A percentile compares a stretch with the other conserved stretches of the same genome.
Evolutionary conservation across 64 coral and sea anemone genomes (phyloP).

Genomic region (Anthopleura sola): DNA sequence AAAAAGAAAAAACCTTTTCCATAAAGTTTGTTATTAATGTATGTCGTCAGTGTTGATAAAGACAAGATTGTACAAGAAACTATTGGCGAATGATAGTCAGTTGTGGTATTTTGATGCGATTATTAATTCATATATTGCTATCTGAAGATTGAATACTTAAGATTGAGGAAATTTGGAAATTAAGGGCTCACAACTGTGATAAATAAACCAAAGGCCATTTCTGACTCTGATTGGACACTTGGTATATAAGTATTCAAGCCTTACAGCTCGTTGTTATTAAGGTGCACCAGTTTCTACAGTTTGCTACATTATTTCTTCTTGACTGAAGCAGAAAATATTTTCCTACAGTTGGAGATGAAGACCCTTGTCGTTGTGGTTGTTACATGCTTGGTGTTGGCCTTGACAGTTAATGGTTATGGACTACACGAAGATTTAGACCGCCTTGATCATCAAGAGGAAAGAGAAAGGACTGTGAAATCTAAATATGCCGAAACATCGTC

Average conservation of each 20-base stretch:
- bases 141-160: neutral
- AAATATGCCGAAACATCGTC: neutral
- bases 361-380: neutral
- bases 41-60: neutral
- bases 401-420: neutral
- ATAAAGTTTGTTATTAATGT: neutral
- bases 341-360: neutral
- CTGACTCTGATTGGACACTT: neutral
- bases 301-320: neutral
- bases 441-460: neutral
- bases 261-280: neutral
- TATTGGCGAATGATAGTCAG: neutral
- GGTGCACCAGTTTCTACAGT: neutral
- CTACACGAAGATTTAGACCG: neutral
- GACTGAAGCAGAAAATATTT: neutral
- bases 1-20: neutral
- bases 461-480: neutral
- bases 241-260: neutral
- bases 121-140: neutral
- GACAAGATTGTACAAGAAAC: neutral
- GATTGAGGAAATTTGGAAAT: neutral
- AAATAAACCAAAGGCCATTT: neutral
- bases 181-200: neutral
- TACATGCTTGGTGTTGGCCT: neutral
- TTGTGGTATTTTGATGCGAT: neutral